Base-by-base conservation (phyloP, 2,888 invertebrate genomes). In the Lottia gigantea region DNA sequence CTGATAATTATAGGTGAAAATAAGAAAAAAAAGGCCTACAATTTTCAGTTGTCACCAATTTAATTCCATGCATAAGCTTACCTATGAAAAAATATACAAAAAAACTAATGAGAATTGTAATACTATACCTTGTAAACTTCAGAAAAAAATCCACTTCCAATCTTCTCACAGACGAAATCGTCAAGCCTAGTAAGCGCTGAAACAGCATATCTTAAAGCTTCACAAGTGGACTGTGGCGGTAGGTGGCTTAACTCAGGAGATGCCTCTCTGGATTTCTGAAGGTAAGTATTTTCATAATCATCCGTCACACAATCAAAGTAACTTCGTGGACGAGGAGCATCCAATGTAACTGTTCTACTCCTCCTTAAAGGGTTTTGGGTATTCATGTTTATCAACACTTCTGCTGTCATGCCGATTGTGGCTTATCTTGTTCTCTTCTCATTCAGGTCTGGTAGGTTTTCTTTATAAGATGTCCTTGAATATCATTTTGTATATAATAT, bases 81-180 rank as follows among this genome's bases (percentile, higher is more conserved):
- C n/a, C n/a, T n/a, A n/a, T n/a, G n/a, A n/a, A n/a, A n/a, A 31
- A 31, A 31, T 31, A 31, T 4, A 6, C 6, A 8, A 11, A 40
- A 11, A 40, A 8, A 40, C 1, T 1, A 40, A 40, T 6, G 40
- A 4, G 6, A 8, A 8, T 40, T 11, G 3, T 6, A 1, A 40
- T 40, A 40, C 40, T 40, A 11, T 91, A 97, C 98, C 94, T 97
- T 97, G 90, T 95, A 97, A 76, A 98, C 97, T 91, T 97, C 96
- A 6, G 97, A 97, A 91, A 97, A 98, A 91, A 98, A 98, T 77
- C 98, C 98, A 67, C 93, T 92, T 65, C 97, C 98, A 85, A 98
- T 95, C 90, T 95, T 95, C 90, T 96, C 96, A 88, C 94, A 92
- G 80, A 93, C 91, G 90, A 98, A 97, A 91, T 98, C 97, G 90